Evolutionary conservation across 2,888 invertebrate genomes (phyloP).

Genomic region (Anoplius nigerrimus): DNA sequence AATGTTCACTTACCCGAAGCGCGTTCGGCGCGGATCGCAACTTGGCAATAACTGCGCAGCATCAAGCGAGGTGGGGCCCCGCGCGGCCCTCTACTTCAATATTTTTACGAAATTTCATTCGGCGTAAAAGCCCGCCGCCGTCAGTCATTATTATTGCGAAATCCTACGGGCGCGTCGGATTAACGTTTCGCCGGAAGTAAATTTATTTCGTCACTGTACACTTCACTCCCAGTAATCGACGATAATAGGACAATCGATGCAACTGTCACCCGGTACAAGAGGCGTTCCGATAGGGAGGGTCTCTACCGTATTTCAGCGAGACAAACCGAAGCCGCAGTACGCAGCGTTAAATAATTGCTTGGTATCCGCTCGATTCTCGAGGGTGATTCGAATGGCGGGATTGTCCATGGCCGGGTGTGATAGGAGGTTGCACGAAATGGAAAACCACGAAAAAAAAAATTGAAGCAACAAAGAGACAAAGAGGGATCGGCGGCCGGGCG

Average conservation of each 20-base stretch:
- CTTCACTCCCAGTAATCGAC: constrained; percentile 45
- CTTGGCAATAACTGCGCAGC: not conserved
- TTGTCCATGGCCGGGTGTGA: constrained; percentile 48
- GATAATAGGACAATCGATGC: constrained; percentile 60
- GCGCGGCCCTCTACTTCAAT: no score
- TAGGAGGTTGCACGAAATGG: constrained; percentile 41
- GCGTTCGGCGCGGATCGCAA: no score
- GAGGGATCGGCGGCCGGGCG: constrained; percentile 28
- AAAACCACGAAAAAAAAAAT: constrained; percentile 60
- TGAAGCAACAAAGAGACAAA: constrained; percentile 53
- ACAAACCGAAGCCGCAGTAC: constrained; percentile 59
- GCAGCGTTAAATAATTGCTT: constrained; percentile 63
- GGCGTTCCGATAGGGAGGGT: constrained; percentile 51
- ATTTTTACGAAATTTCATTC: not conserved
- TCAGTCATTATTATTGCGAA: not conserved
- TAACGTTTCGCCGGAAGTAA: constrained; percentile 24
- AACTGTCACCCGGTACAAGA: constrained; percentile 55
- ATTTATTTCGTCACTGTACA: constrained; percentile 45
- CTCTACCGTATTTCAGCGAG: constrained; percentile 59
- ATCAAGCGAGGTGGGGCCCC: no score
- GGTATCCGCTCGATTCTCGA: constrained; percentile 62
- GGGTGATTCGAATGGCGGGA: constrained; percentile 59
- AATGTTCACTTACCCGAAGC: no score
- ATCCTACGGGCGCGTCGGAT: not conserved
- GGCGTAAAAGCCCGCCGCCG: not conserved